Evolutionary conservation across 2,797 vertebrate genomes (phyloP), one percentile per base, ranked within the genome.

Genomic region (Rhynchonycteris naso): DNA sequence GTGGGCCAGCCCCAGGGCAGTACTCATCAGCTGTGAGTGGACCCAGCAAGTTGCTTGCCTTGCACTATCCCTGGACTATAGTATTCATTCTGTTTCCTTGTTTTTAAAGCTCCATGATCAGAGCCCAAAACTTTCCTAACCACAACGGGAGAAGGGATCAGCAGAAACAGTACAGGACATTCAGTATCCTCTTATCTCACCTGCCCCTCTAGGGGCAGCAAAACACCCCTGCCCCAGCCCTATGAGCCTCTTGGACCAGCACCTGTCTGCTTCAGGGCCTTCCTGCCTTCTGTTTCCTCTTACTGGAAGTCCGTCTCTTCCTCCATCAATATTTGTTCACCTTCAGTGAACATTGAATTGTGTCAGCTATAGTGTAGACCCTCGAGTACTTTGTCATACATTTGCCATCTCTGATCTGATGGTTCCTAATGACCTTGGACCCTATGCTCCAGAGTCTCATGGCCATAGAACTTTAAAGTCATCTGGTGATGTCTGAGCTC

Each of bases 11-110:
- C 26, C 43, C 30, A 12, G 16, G 50, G 66, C 28, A 33, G 63
- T 54, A 1, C 7, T 13, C 1, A 0, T 1, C 54, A 14, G 33
- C 50, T 0, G 0, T 30, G 30, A 76, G 74, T 0, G 0, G 16
- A 21, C 28, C 71, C 11, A 5, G 61, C 1, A 4, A 66, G 50
- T 63, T 0, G 18, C 90, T 35, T 4, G 2, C 26, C 71, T 30
- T 1, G 4, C 16, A 1, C 28, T 4, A 21, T 14, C 47, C 56
- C 50, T 35, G 11, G 63, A 24, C 10, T 1, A 14, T 35, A 26
- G n/a, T 15, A 5, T 43, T n/a, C 30, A 5, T 30, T 56, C 63
- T 52, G 2, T 7, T 35, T 18, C 80, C 47, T 72, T 30, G 69
- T 56, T 30, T 86, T 28, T 28, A 33, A 59, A 75, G 28, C 52